Base-by-base conservation (phyloP, 2,888 invertebrate genomes). In the Thymelicus lineola region DNA sequence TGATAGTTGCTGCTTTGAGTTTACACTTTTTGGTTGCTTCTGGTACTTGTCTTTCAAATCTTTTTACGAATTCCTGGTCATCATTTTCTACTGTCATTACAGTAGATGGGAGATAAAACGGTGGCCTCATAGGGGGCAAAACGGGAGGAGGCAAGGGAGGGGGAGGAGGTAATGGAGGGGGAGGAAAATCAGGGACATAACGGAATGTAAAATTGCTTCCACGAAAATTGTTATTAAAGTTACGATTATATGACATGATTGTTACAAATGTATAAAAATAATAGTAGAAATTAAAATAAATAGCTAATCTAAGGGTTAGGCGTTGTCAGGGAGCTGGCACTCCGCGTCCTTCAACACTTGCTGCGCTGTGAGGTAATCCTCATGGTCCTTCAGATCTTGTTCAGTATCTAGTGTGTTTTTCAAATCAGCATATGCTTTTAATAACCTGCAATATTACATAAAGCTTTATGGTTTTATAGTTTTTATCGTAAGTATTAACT, bases 371-470 rank as follows among this genome's bases (percentile, higher is more conserved):
- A 87, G 82, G 80, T 96, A 98, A 72, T 96, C 97, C 80, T 96
- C 96, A 17, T 94, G 87, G 74, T 96, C 96, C 81, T 95, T 95
- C n/a, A 98, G 94, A 81, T 98, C 98, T 82, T 94, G 91, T 84
- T 98, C 98, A 1, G 95, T 95, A 71, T 96, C 95, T 71, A 98
- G 83, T 66, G 96, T 95, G 61, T 94, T 95, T 82, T 96, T 96
- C 60, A 98, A 94, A 73, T 98, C 97, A 53, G 96, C 95, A 79
- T 94, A 96, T 53, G 98, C 98, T 87, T 96, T 96, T 57, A 94
- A 94, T 73, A 96, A 86, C 80, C 95, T 95, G 85, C 15, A 48
- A 48, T 42, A 10, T 38, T 7, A 58, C 4, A 42, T 3, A 42
- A 3, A 28, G 1, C 28, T 28, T 28, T 28, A 28, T 28, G 28